Conservation (phyloP, 2,888 invertebrate genomes). For the Sarcophaga variegata region DNA sequence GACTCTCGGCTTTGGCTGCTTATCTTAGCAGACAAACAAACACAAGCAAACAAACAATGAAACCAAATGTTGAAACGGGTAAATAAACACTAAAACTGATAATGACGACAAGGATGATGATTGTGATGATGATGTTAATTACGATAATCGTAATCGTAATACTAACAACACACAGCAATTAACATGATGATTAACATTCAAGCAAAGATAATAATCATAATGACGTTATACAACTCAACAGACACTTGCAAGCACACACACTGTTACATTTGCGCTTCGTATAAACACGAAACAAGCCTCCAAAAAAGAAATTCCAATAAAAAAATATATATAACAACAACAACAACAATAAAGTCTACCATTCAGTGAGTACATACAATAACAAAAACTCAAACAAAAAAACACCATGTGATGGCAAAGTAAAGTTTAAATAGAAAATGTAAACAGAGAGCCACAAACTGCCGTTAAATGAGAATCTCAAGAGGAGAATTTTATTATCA, state of each 20-base stretch:
- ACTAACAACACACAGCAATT: background rate
- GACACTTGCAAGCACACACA: slow-evolving; percentile 20
- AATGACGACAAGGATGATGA: slow-evolving; percentile 14
- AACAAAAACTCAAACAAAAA: slow-evolving; percentile 5
- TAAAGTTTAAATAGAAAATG: slow-evolving; percentile 1
- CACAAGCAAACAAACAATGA: slow-evolving; percentile 63
- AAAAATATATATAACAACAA: slow-evolving; percentile 18
- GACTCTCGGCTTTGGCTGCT: slow-evolving; percentile 22
- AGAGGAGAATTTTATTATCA: background rate
- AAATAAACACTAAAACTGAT: slow-evolving; percentile 54
- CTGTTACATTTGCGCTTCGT: background rate
- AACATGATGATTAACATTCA: slow-evolving; percentile 27
- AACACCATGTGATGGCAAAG: slow-evolving; percentile 17
- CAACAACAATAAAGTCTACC: slow-evolving; percentile 9
- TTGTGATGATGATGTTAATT: slow-evolving; percentile 19
- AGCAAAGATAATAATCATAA: slow-evolving; percentile 33
- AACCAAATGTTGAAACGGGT: slow-evolving; percentile 67
- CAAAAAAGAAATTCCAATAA: slow-evolving; percentile 45
- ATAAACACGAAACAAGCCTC: slow-evolving; percentile 56
- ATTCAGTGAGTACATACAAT: slow-evolving; percentile 3
- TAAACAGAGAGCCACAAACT: slow-evolving; percentile 44
- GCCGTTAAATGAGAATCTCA: background rate
- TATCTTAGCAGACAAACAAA: slow-evolving; percentile 58
- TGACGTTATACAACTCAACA: slow-evolving; percentile 34
- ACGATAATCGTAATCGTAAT: background rate